Base-by-base conservation (phyloP, 1,140 invertebrate genomes). In the Heliconius nattereri region DNA sequence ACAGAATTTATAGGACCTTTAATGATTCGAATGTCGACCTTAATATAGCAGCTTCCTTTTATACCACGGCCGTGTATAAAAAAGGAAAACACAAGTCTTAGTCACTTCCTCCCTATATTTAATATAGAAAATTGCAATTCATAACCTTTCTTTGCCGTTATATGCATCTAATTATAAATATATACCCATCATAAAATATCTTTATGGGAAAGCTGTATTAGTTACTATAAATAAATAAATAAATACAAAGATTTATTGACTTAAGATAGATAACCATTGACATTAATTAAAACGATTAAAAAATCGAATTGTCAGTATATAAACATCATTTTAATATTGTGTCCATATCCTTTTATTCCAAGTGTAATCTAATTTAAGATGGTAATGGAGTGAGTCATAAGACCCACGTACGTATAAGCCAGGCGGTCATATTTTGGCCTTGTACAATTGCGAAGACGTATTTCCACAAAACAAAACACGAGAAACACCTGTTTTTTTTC, bases 11-110 rank as follows among this genome's bases (percentile, higher is more conserved):
- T 66, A 66, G 60, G 16, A 26, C 60, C 3, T 66, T 60, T 60
- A 60, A 60, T 66, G 60, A 29, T 23, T 16, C 26, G 60, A 66
- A 66, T 66, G 71, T 79, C 86, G 85, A 87, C 89, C 89, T 87
- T 85, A 88, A 80, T 84, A 83, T 83, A 86, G 88, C 87, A 83
- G 81, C 86, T 89, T 91, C 89, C 90, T 89, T 90, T 84, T 86
- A 79, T 81, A 66, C 75, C 84, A 86, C 81, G 87, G 87, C 80
- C 85, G 79, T 60, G 78, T 76, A 75, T 80, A 81, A 78, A 81
- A 85, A 84, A 79, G 82, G 78, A 81, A 83, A 84, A 84, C 76
- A 80, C 79, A 79, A 82, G 78, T 83, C 72, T 80, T 78, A 72
- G 52, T 82, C 60, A 79, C 75, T 84, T 84, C 81, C 83, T 82